A percentile compares a stretch with the other conserved stretches of the same genome.
phyloP scores from a whole-genome alignment of 2,113 vertebrate species.

The Ptyas mucosa region DNA sequence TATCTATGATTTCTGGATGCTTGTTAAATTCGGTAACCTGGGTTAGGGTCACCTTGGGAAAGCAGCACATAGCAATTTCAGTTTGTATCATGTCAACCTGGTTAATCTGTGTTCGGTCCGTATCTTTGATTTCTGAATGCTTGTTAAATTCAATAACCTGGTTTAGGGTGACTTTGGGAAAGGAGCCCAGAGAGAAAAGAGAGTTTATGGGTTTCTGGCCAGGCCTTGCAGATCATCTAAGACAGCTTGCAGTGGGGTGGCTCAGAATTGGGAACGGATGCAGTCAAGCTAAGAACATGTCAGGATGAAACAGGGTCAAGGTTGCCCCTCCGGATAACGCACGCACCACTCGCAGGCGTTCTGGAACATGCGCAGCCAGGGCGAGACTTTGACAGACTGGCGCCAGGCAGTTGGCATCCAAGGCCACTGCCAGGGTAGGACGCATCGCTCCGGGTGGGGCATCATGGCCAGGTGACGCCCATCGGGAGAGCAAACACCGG shows the following conservation, averaged over 20 bases:
- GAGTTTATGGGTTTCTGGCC: not conserved
- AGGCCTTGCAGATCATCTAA: no score
- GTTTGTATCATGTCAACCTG: not conserved
- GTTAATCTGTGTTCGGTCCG: not conserved
- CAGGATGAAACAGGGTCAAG: not conserved
- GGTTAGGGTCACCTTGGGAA: not conserved
- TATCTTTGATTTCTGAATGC: not conserved
- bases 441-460: conserved; percentile 88
- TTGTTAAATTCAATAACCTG: not conserved
- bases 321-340: not conserved
- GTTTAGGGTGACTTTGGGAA: no score
- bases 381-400: conserved; percentile 64
- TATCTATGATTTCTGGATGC: not conserved
- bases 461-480: conserved; percentile 89
- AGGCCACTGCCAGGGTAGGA: conserved; percentile 88
- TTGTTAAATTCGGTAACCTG: not conserved
- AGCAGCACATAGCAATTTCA: not conserved
- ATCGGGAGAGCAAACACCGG: conserved; percentile 80
- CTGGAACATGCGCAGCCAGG: conserved; percentile 83
- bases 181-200: not conserved
- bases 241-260: not conserved
- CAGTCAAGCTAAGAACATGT: no score
- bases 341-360: conserved; percentile 83
- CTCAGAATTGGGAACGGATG: not conserved
- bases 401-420: conserved; percentile 75